Evolutionary conservation across 2,888 invertebrate species (phyloP).

Genomic region (Adela reaumurella): DNA sequence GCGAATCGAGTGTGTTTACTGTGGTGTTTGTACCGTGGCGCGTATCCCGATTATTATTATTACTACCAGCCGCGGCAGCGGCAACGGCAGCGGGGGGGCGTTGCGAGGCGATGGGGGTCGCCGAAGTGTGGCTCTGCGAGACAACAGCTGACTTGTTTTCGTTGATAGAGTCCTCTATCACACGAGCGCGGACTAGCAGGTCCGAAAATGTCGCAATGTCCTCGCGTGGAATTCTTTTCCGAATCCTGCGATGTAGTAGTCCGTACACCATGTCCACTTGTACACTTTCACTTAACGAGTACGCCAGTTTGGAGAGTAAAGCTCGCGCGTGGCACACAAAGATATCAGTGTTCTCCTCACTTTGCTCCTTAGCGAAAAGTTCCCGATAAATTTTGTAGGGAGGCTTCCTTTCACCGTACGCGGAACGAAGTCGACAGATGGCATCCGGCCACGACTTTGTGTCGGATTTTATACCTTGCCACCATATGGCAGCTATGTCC

Average conservation of each 20-base stretch:
- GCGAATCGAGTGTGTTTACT: no score
- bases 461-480: conserved; percentile 9
- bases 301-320: conserved; percentile 8
- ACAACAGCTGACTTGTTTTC: background rate
- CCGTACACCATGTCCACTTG: conserved; percentile 12
- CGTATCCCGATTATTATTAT: background rate
- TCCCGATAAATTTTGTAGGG: conserved; percentile 9
- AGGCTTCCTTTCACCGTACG: conserved; percentile 8
- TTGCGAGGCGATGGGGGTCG: no score
- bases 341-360: conserved; percentile 6
- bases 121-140: no score
- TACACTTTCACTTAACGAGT: conserved; percentile 4
- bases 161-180: conserved; percentile 4
- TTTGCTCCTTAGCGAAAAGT: conserved; percentile 6
- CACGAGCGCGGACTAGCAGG: conserved; percentile 3
- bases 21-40: background rate
- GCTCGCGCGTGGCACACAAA: conserved; percentile 8
- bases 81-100: no score
- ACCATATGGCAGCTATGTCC: conserved; percentile 11
- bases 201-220: conserved; percentile 9
- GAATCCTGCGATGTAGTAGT: conserved; percentile 8
- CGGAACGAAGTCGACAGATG: conserved; percentile 3
- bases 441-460: conserved; percentile 8
- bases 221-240: conserved; percentile 14
- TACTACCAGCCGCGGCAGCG: no score